Evolutionary conservation across 2,888 invertebrate species (phyloP).

Genomic region (Chymomyza fuscimana): DNA sequence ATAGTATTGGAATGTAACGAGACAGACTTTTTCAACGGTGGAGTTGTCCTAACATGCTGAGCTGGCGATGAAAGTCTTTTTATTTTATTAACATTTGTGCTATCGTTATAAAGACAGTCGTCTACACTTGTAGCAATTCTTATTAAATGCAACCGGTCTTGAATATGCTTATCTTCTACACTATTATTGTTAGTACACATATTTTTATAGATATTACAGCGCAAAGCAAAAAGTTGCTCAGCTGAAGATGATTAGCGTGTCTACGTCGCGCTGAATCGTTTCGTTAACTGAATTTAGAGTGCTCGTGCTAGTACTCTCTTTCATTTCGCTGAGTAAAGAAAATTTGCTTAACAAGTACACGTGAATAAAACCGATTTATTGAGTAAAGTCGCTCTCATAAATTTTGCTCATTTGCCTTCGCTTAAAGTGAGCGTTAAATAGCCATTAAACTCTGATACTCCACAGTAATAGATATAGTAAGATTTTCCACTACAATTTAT

Average conservation of each 20-base stretch:
- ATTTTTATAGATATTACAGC: constrained; percentile 41
- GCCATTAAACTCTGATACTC: neutral
- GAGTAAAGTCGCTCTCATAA: neutral
- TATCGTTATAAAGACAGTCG: constrained; percentile 30
- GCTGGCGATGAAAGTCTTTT: constrained; percentile 50
- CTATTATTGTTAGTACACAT: constrained; percentile 58
- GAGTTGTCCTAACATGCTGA: constrained; percentile 36
- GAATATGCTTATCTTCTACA: constrained; percentile 49
- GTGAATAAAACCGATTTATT: neutral
- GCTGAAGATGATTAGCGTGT: neutral
- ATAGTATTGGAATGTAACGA: constrained; percentile 39
- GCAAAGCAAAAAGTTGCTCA: neutral
- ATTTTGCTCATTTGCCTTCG: neutral
- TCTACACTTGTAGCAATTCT: constrained; percentile 29
- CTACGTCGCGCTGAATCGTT: constrained; percentile 1
- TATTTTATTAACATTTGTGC: constrained; percentile 37
- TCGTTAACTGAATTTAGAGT: neutral
- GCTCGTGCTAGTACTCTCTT: neutral
- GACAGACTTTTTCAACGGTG: constrained; percentile 52
- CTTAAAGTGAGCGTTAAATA: neutral
- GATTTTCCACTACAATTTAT: too few species aligned
- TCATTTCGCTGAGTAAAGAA: neutral
- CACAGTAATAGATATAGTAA: neutral
- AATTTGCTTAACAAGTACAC: neutral
- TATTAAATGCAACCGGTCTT: constrained; percentile 50